phyloP scores from a whole-genome alignment of 1,140 invertebrate species.

The Phocides pigmalion region DNA sequence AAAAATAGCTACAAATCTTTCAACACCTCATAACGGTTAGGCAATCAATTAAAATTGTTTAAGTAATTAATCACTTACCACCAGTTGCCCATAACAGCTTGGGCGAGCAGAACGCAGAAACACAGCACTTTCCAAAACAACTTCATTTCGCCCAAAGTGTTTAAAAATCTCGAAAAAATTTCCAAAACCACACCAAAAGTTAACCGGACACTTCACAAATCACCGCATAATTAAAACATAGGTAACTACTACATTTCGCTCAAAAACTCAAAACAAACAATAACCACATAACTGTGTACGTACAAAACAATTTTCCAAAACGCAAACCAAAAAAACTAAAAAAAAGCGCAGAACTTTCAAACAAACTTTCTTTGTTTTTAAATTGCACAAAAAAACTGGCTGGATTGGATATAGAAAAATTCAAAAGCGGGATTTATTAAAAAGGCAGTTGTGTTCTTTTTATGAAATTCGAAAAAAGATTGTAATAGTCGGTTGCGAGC shows the following conservation, averaged over 20 bases:
- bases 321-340: slow-evolving; percentile 50
- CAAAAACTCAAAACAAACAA: slow-evolving; percentile 47
- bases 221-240: slow-evolving; percentile 58
- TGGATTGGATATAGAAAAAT: slow-evolving; percentile 47
- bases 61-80: slow-evolving; percentile 64
- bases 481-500: slow-evolving; percentile 51
- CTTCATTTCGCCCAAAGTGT: slow-evolving; percentile 58
- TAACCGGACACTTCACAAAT: slow-evolving; percentile 58
- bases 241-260: slow-evolving; percentile 52
- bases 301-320: slow-evolving; percentile 54
- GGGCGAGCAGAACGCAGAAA: slow-evolving; percentile 59
- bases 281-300: slow-evolving; percentile 60
- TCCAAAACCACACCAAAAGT: slow-evolving; percentile 55
- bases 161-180: slow-evolving; percentile 51
- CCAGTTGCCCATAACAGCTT: slow-evolving; percentile 70
- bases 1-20: slow-evolving; percentile 26
- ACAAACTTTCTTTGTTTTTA: slow-evolving; percentile 62
- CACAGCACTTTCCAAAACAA: slow-evolving; percentile 74
- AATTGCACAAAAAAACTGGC: slow-evolving; percentile 39
- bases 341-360: slow-evolving; percentile 57
- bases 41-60: slow-evolving; percentile 39
- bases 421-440: slow-evolving; percentile 50
- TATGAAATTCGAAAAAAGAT: slow-evolving; percentile 68
- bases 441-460: slow-evolving; percentile 47
- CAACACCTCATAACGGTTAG: slow-evolving; percentile 7